phyloP scores from a whole-genome alignment of 2,113 vertebrate species.

The Pluvialis apricaria region DNA sequence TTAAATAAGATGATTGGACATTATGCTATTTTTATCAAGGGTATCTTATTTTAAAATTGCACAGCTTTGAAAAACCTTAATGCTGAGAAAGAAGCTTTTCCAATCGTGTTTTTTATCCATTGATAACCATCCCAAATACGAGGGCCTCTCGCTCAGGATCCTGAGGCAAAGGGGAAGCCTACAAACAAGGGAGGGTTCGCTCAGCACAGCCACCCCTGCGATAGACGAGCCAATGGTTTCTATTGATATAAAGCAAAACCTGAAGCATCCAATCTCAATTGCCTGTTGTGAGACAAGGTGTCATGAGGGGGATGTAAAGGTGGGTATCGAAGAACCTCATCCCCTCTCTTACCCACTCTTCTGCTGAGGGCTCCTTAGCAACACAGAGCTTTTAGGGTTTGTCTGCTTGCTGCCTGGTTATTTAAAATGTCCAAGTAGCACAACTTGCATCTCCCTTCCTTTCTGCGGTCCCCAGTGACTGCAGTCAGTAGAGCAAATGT shows the following conservation, averaged over 20 bases:
- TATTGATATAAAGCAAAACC: neutral
- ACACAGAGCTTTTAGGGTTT: neutral
- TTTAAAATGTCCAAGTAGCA: neutral
- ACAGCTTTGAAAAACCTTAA: neutral
- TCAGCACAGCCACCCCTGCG: neutral
- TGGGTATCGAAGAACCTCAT: neutral
- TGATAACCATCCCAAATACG: neutral
- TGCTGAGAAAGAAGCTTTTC: neutral
- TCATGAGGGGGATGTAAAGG: neutral
- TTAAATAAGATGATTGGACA: neutral
- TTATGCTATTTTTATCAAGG: neutral
- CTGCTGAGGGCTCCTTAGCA: neutral
- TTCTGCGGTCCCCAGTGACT: neutral
- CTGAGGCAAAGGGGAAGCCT: neutral
- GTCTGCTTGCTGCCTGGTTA: neutral
- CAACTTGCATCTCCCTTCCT: neutral
- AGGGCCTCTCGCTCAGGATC: neutral
- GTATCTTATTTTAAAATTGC: neutral
- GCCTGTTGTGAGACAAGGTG: neutral
- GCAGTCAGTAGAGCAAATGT: neutral
- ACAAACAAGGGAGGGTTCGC: rapidly evolving
- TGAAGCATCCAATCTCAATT: neutral
- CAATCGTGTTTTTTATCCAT: neutral
- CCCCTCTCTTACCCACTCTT: neutral
- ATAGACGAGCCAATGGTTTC: neutral